Conservation (phyloP, 1,140 invertebrate genomes). For the Camponotus pennsylvanicus region DNA sequence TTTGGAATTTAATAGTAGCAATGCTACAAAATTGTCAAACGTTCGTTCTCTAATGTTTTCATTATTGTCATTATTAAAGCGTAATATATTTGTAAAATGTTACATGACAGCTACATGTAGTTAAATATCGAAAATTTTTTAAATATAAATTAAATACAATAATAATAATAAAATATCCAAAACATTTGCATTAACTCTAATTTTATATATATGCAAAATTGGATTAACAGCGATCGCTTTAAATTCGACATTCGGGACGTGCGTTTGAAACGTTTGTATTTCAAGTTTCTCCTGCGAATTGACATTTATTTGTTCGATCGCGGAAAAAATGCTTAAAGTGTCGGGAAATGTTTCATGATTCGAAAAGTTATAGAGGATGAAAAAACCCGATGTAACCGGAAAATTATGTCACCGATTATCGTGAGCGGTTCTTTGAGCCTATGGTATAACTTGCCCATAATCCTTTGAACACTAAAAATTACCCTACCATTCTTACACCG, state of each 20-base stretch:
- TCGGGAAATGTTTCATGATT: slow-evolving; percentile 8
- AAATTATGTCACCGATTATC: slow-evolving; percentile 75
- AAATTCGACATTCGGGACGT: not conserved
- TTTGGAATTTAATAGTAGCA: not conserved
- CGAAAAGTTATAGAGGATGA: not conserved
- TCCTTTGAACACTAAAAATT: slow-evolving; percentile 69
- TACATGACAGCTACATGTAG: not conserved
- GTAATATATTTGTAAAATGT: not conserved
- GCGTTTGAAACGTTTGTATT: not conserved
- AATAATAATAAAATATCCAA: not conserved
- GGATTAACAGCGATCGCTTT: not conserved
- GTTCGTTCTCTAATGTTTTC: not conserved
- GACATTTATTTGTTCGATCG: not conserved
- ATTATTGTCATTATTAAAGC: not conserved
- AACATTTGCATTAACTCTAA: not conserved
- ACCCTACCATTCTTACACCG: slow-evolving; percentile 10
- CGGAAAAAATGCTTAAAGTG: slow-evolving; percentile 1
- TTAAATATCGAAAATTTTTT: no score
- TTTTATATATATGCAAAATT: not conserved
- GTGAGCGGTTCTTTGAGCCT: slow-evolving; percentile 55
- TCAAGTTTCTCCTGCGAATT: not conserved
- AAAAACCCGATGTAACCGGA: slow-evolving; percentile 38
- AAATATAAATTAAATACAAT: no score
- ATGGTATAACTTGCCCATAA: slow-evolving; percentile 62
- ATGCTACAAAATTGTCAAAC: not conserved